Evolutionary conservation across 2,113 vertebrate genomes (phyloP).

Genomic region (Rhadina sibilatrix): DNA sequence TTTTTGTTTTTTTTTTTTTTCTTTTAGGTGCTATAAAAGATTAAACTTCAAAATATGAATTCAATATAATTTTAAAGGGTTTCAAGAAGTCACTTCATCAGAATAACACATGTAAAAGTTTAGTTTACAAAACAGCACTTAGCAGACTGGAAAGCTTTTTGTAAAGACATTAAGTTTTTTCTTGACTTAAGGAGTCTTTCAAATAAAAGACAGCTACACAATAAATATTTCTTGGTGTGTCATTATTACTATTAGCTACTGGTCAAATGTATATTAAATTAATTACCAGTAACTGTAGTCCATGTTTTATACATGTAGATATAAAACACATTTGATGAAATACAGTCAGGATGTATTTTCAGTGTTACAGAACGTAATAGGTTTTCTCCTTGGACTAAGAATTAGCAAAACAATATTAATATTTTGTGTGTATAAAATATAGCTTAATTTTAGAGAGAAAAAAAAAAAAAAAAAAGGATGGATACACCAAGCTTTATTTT

Average conservation of each 20-base stretch:
- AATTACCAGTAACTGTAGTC: background rate
- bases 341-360: background rate
- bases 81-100: background rate
- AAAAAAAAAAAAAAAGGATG: background rate
- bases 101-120: conserved; percentile 17
- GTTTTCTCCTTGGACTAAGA: background rate
- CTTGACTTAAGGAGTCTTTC: conserved; percentile 23
- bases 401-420: conserved; percentile 21
- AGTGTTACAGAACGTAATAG: background rate
- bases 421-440: background rate
- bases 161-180: background rate
- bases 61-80: conserved; percentile 26
- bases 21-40: background rate
- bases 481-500: background rate
- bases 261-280: background rate
- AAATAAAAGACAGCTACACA: background rate
- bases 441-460: background rate
- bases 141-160: background rate
- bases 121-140: conserved; percentile 42
- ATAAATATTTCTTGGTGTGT: background rate
- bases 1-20: too few species aligned
- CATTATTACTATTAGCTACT: conserved; percentile 11
- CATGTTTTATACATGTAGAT: background rate
- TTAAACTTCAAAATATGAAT: conserved; percentile 41
- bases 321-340: background rate